Evolutionary conservation across 2,888 invertebrate species (phyloP).

Genomic region (Himalopsyche kuldschensis): DNA sequence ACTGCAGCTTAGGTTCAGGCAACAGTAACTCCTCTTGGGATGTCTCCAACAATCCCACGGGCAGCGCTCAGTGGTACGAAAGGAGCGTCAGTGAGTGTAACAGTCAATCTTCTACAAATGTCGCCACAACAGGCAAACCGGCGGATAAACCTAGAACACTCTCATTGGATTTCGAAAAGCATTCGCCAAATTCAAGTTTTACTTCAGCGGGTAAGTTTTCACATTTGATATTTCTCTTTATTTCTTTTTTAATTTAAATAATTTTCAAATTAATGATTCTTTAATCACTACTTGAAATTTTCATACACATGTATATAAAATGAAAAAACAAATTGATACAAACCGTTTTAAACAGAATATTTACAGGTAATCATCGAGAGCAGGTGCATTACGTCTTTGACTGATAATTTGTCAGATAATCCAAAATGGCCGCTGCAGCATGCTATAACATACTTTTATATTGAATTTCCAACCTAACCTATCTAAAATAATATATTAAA

Average conservation of each 20-base stretch:
- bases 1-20: slow-evolving; percentile 34
- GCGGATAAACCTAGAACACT: slow-evolving; percentile 67
- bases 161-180: slow-evolving; percentile 72
- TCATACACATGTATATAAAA: not conserved
- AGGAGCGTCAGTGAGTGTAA: slow-evolving; percentile 58
- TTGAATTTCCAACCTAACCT: too few relatives aligned
- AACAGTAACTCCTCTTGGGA: slow-evolving; percentile 52
- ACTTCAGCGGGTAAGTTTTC: slow-evolving; percentile 45
- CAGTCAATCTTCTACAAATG: slow-evolving; percentile 24
- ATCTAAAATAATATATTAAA: too few relatives aligned
- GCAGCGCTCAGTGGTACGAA: slow-evolving; percentile 55
- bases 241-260: too few relatives aligned
- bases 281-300: not conserved
- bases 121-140: slow-evolving; percentile 24
- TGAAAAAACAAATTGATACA: too few relatives aligned
- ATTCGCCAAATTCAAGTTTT: slow-evolving; percentile 48
- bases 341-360: too few relatives aligned
- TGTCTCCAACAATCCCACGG: slow-evolving; percentile 45
- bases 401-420: too few relatives aligned
- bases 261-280: too few relatives aligned
- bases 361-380: too few relatives aligned
- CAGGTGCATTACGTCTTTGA: too few relatives aligned
- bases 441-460: too few relatives aligned
- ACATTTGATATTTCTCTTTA: not conserved
- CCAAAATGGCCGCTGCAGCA: too few relatives aligned